A percentile compares a stretch with the other conserved stretches of the same genome.
These are phyloP conservation scores for Etheostoma nigrum DNA, from an alignment of 2,797 vertebrate genomes.

Conservation along the genomic window DNA sequence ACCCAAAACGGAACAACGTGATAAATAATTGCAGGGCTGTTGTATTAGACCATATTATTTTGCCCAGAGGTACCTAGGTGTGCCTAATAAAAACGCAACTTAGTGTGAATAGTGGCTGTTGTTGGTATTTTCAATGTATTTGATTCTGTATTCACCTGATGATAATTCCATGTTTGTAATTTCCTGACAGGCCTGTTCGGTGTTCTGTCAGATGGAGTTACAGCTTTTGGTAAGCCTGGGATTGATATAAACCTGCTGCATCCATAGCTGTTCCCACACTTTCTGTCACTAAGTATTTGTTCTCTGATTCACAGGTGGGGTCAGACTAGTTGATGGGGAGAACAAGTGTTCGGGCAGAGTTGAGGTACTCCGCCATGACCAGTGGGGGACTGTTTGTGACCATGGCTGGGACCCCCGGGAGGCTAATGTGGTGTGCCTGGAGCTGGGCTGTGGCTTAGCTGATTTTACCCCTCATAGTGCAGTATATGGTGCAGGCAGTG, in stretches of 20 bases:
- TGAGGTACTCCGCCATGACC: constrained; percentile 78
- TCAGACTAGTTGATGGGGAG: constrained; percentile 78
- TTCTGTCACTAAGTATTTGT: constrained; percentile 3
- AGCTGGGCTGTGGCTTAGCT: constrained; percentile 83
- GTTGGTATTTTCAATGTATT: background rate
- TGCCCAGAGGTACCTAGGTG: background rate
- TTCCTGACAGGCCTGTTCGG: constrained; percentile 61
- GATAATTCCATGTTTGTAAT: constrained; percentile 7
- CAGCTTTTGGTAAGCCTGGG: constrained; percentile 74
- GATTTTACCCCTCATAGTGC: constrained; percentile 56
- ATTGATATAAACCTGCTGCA: constrained; percentile 1
- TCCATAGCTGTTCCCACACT: background rate
- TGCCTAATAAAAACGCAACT: background rate
- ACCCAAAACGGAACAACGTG: background rate
- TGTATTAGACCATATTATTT: background rate
- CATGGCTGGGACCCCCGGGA: constrained; percentile 79
- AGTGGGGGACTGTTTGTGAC: constrained; percentile 85
- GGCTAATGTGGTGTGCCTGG: constrained; percentile 82
- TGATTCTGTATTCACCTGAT: background rate
- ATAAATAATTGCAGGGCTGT: background rate
- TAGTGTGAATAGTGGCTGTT: rapidly evolving
- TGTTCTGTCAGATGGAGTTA: constrained; percentile 69
- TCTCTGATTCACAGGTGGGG: constrained; percentile 64
- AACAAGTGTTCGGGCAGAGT: constrained; percentile 82
- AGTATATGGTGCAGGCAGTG: constrained; percentile 63